Conservation (phyloP, 2,888 invertebrate species). For the Kuschelorhynchus macadamiae region DNA sequence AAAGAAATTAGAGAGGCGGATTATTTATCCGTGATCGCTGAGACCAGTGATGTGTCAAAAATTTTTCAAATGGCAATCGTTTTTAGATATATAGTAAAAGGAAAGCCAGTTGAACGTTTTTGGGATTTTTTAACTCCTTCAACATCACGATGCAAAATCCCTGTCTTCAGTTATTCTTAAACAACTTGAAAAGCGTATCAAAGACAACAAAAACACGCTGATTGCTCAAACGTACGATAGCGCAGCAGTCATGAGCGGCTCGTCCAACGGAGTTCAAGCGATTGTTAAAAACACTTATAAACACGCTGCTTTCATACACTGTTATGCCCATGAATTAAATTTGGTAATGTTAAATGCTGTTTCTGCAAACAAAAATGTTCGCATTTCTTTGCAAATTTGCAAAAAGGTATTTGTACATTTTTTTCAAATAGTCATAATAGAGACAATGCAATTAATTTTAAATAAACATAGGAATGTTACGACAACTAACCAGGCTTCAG, state of each 20-base stretch:
- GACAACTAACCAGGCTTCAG: too few species aligned
- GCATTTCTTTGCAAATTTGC: conserved; percentile 47
- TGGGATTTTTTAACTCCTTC: conserved; percentile 33
- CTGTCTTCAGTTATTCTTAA: conserved; percentile 17
- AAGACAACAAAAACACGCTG: conserved; percentile 16
- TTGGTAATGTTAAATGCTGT: too few species aligned
- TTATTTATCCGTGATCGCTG: conserved; percentile 8
- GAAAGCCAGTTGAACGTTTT: conserved; percentile 35
- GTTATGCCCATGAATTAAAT: too few species aligned
- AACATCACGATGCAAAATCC: conserved; percentile 21
- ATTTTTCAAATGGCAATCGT: conserved; percentile 30
- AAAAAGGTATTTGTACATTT: too few species aligned
- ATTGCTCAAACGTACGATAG: conserved; percentile 39
- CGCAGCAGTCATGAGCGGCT: too few species aligned
- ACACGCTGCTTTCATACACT: too few species aligned
- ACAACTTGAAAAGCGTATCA: conserved; percentile 22
- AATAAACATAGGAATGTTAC: too few species aligned
- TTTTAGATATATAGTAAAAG: conserved; percentile 30
- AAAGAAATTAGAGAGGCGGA: conserved; percentile 9
- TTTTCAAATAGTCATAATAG: too few species aligned
- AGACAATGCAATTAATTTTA: too few species aligned
- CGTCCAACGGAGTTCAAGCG: too few species aligned
- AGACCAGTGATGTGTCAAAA: conserved; percentile 29
- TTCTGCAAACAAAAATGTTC: conserved; percentile 48
- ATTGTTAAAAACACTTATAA: too few species aligned